Conservation (phyloP, 2,113 vertebrate genomes). For the Boleophthalmus pectinirostris region DNA sequence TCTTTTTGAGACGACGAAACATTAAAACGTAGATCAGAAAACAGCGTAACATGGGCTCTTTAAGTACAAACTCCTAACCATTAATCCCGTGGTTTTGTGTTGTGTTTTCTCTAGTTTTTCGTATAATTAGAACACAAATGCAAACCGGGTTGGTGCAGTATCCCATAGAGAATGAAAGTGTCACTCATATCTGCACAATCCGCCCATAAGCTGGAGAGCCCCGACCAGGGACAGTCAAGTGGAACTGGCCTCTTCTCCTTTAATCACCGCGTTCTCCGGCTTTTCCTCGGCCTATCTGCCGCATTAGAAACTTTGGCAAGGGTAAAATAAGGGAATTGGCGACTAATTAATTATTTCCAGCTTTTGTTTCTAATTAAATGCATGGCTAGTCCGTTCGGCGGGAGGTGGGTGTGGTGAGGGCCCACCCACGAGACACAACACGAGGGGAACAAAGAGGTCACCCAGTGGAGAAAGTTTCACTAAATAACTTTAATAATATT, state of each 20-base stretch:
- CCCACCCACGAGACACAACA: conserved; percentile 46
- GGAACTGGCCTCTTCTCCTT: conserved; percentile 52
- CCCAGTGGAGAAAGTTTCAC: conserved; percentile 16
- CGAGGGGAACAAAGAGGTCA: conserved; percentile 31
- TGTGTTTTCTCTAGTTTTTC: conserved; percentile 2
- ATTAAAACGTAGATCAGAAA: too few species aligned
- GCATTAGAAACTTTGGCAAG: conserved; percentile 69
- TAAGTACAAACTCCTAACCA: not conserved
- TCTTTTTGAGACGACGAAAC: too few species aligned
- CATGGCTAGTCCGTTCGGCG: conserved; percentile 72
- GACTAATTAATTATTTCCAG: conserved; percentile 78
- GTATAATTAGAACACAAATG: conserved; percentile 1
- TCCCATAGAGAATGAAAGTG: conserved; percentile 7
- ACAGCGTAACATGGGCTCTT: not conserved
- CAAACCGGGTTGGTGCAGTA: not conserved
- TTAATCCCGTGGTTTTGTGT: not conserved
- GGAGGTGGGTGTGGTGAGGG: conserved; percentile 56
- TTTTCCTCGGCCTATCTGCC: conserved; percentile 57
- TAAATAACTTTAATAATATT: not conserved
- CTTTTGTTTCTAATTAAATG: conserved; percentile 83
- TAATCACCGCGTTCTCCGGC: conserved; percentile 62
- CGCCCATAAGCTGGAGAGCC: conserved; percentile 10
- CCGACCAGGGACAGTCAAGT: conserved; percentile 18
- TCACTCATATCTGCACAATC: not conserved
- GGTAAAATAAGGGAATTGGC: conserved; percentile 64